Evolutionary conservation across 2,888 invertebrate genomes (phyloP), one percentile per base, ranked within the genome.

Genomic region (Asteroscopus sphinx): DNA sequence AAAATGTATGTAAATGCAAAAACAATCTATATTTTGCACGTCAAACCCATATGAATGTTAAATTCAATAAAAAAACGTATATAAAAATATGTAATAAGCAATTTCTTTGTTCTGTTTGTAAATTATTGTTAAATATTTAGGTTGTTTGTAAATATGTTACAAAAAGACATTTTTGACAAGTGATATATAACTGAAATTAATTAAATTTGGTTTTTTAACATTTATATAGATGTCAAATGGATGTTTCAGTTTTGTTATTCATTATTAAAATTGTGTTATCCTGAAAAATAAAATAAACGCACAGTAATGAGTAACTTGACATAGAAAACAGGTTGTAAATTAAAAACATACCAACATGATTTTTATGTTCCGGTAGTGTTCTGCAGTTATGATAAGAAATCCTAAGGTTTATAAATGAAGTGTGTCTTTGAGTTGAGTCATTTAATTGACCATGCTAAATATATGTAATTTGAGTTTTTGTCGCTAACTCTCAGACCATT

Each of bases 1-100:
- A 33, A 30, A 39, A 13, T 26, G 13, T 33, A 33, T 33, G 39
- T 68, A 63, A 37, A 26, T 35, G 42, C 42, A 26, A 5, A 35
- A 39, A 47, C 12, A 12, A 47, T 46, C 36, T 46, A 64, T 63
- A 68, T 63, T 64, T 64, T 64, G 69, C 64, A 68, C 69, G 54
- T 52, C 25, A n/a, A 35, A 21, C n/a, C 40, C 8, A 25, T 9
- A 36, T 32, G 16, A 16, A 59, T 37, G 6, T 33, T 58, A 6
- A 35, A 59, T 11, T 13, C 17, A 39, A 17, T 41, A 32, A 32
- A 13, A 46, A 66, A 41, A 36, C 7, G 7, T 44, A 66, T 15
- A 13, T 33, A 33, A 33, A 33, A 33, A 12, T 3, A 33, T 35
- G 12, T 52, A 15, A 12, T 28, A 16, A 39, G 13, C 15, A 15